Evolutionary conservation across 2,888 invertebrate species (phyloP).

Genomic region (Chymomyza caudatula): DNA sequence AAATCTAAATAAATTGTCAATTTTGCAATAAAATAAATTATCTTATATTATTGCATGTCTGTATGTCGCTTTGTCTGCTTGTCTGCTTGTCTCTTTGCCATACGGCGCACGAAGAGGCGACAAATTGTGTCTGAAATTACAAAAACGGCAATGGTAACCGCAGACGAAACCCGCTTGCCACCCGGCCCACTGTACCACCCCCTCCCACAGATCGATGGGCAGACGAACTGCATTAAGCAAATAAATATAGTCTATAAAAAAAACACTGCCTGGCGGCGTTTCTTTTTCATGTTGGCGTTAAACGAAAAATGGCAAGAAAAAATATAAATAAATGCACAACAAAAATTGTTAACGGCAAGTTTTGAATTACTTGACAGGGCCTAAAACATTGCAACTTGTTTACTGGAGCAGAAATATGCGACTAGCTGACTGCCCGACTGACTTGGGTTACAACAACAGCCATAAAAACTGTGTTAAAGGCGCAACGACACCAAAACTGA

Average conservation of each 20-base stretch:
- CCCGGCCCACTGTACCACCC: neutral
- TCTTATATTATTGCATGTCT: neutral
- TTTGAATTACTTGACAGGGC: slow-evolving; percentile 29
- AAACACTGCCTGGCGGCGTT: slow-evolving; percentile 15
- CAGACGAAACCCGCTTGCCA: neutral
- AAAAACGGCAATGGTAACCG: neutral
- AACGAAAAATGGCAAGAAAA: neutral
- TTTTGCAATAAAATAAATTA: slow-evolving; percentile 21
- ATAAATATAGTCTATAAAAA: neutral
- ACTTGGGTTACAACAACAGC: neutral
- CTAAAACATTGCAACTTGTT: slow-evolving; percentile 21
- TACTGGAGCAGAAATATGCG: slow-evolving; percentile 51
- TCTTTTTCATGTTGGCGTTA: slow-evolving; percentile 34
- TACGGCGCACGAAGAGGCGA: neutral
- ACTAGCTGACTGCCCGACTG: slow-evolving; percentile 6
- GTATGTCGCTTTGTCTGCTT: neutral
- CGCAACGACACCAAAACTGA: slow-evolving; percentile 28
- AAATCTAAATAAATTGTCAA: slow-evolving; percentile 26
- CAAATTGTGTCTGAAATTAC: slow-evolving; percentile 1
- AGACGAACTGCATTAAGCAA: neutral
- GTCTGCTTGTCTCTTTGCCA: neutral
- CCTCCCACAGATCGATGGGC: neutral
- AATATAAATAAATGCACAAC: slow-evolving; percentile 14
- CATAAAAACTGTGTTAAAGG: slow-evolving; percentile 28
- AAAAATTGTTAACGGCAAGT: slow-evolving; percentile 23